These are phyloP conservation scores for Callithrix jacchus DNA, from an alignment of 2,113 vertebrate genomes.

Conservation along the genomic window DNA sequence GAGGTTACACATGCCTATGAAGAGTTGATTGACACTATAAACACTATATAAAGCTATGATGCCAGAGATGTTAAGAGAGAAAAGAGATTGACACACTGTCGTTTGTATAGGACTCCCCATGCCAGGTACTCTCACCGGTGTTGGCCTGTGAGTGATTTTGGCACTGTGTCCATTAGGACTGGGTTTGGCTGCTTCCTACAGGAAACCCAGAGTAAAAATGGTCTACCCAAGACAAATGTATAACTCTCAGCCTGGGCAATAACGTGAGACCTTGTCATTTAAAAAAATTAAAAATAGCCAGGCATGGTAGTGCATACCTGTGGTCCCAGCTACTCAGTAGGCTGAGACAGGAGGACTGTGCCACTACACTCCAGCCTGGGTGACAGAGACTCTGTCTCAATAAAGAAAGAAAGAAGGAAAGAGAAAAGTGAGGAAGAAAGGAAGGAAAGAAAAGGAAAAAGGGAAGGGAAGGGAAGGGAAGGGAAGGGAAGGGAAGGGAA, in stretches of 20 bases:
- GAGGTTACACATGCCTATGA: not conserved
- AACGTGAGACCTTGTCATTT: too few relatives aligned
- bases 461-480: too few relatives aligned
- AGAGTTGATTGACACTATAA: constrained; percentile 4
- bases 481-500: too few relatives aligned
- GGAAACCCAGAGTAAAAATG: not conserved
- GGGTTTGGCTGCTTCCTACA: not conserved
- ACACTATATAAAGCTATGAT: not conserved
- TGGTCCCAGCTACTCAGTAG: too few relatives aligned
- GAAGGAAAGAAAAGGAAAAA: too few relatives aligned
- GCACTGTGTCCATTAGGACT: not conserved
- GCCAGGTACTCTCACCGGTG: not conserved
- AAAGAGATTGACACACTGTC: constrained; percentile 3
- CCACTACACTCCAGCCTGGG: too few relatives aligned
- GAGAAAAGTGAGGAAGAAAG: too few relatives aligned
- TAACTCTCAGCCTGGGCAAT: not conserved
- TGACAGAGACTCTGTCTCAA: too few relatives aligned
- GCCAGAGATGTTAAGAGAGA: not conserved
- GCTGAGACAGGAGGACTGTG: too few relatives aligned
- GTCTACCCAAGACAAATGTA: not conserved
- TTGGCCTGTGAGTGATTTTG: not conserved
- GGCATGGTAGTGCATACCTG: too few relatives aligned
- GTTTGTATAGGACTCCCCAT: not conserved
- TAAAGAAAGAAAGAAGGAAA: too few relatives aligned
- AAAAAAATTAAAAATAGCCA: too few relatives aligned